Evolutionary conservation across 2,888 invertebrate species (phyloP), one percentile per base, ranked within the genome.

Genomic region (Seira sanloemensis): DNA sequence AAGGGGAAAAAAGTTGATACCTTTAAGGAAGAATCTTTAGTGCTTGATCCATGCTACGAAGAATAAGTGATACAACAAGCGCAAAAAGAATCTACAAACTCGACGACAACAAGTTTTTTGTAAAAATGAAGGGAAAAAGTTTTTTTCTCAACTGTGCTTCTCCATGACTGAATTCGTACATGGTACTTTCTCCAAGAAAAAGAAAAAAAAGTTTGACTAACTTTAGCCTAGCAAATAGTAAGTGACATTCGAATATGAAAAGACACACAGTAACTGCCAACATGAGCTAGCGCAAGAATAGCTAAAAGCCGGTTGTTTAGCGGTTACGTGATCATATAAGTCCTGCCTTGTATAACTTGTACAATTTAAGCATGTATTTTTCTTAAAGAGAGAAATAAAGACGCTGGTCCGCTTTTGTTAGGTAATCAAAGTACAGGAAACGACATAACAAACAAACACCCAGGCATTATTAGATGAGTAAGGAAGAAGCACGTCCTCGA

Each of bases 341-440:
- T 18, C 58, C 18, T 58, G 2, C n/a, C 12, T 58, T 9, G 4
- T 58, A 58, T 18, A 58, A 58, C 58, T 58, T 18, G 18, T 37
- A 37, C n/a, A n/a, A n/a, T n/a, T n/a, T n/a, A n/a, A n/a, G n/a
- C n/a, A n/a, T 58, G n/a, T 58, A 58, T 58, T 58, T 58, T 58
- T 4, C 9, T 58, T 18, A 58, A 58, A 58, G 12, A 58, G 9
- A 4, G 2, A 58, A 58, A 37, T 37, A 58, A 58, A 58, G n/a
- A n/a, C n/a, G n/a, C n/a, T n/a, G n/a, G n/a, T n/a, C n/a, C n/a
- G n/a, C n/a, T n/a, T 65, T 65, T 65, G 58, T 74, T 54, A 58
- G 54, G 74, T 74, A 79, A 79, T 79, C 79, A 79, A 79, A 79
- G 72, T 79, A 7, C 54, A 67, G 73, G 68, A 79, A 73, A 72